Conservation (phyloP, 2,888 invertebrate species). For the Eristalinus aeneus region DNA sequence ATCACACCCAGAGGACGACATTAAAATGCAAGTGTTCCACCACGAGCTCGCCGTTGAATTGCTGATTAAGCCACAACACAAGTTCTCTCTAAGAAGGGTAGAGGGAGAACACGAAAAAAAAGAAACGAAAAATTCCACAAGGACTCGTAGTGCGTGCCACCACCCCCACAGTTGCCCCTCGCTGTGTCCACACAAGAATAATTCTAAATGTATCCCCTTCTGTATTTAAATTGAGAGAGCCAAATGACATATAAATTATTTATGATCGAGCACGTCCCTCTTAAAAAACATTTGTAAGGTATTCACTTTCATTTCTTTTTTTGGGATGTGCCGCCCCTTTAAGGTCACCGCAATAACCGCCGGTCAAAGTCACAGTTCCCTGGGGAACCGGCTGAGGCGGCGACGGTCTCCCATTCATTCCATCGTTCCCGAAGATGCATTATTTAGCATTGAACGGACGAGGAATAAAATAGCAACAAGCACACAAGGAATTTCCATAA, state of each 20-base stretch:
- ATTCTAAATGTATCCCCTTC: conserved; percentile 2
- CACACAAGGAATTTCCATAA: background rate
- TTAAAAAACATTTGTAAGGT: background rate
- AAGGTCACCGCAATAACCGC: background rate
- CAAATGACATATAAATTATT: conserved; percentile 62
- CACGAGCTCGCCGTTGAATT: background rate
- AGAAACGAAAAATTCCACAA: background rate
- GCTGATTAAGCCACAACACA: background rate
- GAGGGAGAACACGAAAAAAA: background rate
- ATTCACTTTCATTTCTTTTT: background rate
- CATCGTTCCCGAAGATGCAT: background rate
- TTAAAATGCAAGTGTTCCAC: background rate
- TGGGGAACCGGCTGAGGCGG: background rate
- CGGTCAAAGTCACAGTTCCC: background rate
- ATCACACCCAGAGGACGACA: background rate
- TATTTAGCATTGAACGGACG: background rate
- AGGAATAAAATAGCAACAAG: background rate
- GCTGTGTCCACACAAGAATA: background rate
- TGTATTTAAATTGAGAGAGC: conserved; percentile 53
- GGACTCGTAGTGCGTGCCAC: background rate
- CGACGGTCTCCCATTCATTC: background rate
- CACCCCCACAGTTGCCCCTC: background rate
- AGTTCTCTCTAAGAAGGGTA: background rate
- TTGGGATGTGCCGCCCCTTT: background rate
- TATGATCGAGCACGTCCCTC: conserved; percentile 13